Evolutionary conservation across 2,888 invertebrate genomes (phyloP).

Genomic region (Pammene fasciana): DNA sequence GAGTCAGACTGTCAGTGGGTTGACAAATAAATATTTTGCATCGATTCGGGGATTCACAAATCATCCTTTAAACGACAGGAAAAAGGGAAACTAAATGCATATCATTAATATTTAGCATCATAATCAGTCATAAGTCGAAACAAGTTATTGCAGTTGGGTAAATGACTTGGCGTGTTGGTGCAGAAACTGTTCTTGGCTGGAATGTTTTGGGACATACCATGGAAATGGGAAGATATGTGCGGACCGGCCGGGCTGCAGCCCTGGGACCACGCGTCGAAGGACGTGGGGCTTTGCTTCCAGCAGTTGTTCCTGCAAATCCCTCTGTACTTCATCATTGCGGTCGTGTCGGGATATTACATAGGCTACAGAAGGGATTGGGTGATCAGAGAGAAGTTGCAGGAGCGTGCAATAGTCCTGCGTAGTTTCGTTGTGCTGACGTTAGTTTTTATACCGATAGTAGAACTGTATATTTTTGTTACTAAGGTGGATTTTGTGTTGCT

Average conservation of each 20-base stretch:
- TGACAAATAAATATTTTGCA: slow-evolving; percentile 29
- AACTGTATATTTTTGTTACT: slow-evolving; percentile 86
- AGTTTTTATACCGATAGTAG: slow-evolving; percentile 86
- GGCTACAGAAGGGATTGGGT: slow-evolving; percentile 87
- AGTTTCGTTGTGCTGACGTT: slow-evolving; percentile 85
- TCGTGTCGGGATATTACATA: slow-evolving; percentile 91
- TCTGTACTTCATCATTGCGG: slow-evolving; percentile 87
- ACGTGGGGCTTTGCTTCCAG: slow-evolving; percentile 94
- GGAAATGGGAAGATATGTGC: slow-evolving; percentile 91
- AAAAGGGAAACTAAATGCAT: neutral
- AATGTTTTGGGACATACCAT: slow-evolving; percentile 63
- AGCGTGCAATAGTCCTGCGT: slow-evolving; percentile 85
- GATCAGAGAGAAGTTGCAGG: slow-evolving; percentile 85
- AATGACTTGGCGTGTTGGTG: slow-evolving; percentile 34
- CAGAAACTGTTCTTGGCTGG: slow-evolving; percentile 44
- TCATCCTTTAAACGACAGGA: neutral
- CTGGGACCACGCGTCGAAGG: slow-evolving; percentile 87
- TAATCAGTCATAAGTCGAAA: slow-evolving; percentile 2
- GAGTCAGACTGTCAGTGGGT: neutral
- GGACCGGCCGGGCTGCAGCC: slow-evolving; percentile 88
- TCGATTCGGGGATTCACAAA: slow-evolving; percentile 21
- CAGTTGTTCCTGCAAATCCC: slow-evolving; percentile 91
- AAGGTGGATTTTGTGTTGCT: slow-evolving; percentile 75
- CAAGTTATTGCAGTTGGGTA: slow-evolving; percentile 20
- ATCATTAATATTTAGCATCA: slow-evolving; percentile 5